phyloP scores from a whole-genome alignment of 2,113 vertebrate species.

The Istiophorus platypterus region DNA sequence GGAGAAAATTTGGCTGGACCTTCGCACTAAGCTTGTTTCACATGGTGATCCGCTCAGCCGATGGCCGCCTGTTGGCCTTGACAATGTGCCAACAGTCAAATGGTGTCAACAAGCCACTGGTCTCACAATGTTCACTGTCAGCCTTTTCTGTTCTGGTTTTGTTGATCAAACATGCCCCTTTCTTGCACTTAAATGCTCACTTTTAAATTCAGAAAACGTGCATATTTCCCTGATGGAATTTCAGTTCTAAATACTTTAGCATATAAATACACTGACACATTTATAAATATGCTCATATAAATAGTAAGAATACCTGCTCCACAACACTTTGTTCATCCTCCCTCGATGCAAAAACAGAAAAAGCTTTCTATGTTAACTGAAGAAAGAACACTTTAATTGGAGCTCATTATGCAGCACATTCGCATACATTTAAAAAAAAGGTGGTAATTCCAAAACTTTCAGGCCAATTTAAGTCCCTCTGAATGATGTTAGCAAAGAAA shows the following conservation, averaged over 20 bases:
- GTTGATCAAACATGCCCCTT: slow-evolving; percentile 59
- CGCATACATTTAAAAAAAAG: slow-evolving; percentile 73
- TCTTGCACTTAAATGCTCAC: slow-evolving; percentile 18
- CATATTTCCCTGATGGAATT: neutral
- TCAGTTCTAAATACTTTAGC: neutral
- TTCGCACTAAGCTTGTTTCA: slow-evolving; percentile 61
- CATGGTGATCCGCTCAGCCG: slow-evolving; percentile 52
- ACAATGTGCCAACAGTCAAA: slow-evolving; percentile 66
- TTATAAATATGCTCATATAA: neutral
- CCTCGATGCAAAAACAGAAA: slow-evolving; percentile 45
- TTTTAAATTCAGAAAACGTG: slow-evolving; percentile 21
- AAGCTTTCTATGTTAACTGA: slow-evolving; percentile 51
- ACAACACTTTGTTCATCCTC: slow-evolving; percentile 30
- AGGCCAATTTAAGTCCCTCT: slow-evolving; percentile 70
- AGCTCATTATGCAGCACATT: slow-evolving; percentile 73
- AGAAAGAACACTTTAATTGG: slow-evolving; percentile 74
- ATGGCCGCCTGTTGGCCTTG: slow-evolving; percentile 67
- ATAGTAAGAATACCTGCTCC: neutral
- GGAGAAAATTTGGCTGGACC: slow-evolving; percentile 31
- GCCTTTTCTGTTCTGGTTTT: slow-evolving; percentile 32
- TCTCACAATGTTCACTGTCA: slow-evolving; percentile 33
- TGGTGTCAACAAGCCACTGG: slow-evolving; percentile 54
- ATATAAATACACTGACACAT: slow-evolving; percentile 6
- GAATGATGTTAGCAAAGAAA: slow-evolving; percentile 67
- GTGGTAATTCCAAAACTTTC: slow-evolving; percentile 76